Evolutionary conservation across 2,888 invertebrate species (phyloP).

Genomic region (Diadromus collaris): DNA sequence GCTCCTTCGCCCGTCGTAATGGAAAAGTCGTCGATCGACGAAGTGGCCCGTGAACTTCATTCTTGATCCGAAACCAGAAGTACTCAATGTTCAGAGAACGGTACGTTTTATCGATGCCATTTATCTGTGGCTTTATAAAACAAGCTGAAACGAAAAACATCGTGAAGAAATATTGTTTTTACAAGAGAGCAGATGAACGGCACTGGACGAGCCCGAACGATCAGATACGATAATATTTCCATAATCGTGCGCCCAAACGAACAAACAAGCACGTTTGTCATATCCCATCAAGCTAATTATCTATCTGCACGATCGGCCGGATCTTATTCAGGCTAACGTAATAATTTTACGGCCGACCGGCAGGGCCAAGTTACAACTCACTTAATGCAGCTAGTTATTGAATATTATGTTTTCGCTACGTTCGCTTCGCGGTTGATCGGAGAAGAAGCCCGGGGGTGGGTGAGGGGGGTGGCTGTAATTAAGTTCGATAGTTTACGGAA

Average conservation of each 20-base stretch:
- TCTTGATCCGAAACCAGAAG: slow-evolving; percentile 16
- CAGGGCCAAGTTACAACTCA: slow-evolving; percentile 26
- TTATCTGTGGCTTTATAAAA: slow-evolving; percentile 7
- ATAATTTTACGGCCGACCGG: slow-evolving; percentile 13
- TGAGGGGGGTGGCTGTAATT: slow-evolving; percentile 1
- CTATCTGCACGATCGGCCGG: background rate
- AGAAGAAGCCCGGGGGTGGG: background rate
- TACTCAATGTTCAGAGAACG: slow-evolving; percentile 17
- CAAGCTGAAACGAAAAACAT: background rate
- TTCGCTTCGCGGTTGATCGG: background rate
- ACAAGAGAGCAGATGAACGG: background rate
- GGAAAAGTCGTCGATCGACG: slow-evolving; percentile 10
- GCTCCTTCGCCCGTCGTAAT: slow-evolving; percentile 1
- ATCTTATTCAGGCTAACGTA: slow-evolving; percentile 14
- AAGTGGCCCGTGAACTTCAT: slow-evolving; percentile 24
- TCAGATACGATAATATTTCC: background rate
- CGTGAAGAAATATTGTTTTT: slow-evolving; percentile 5
- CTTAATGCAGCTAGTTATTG: slow-evolving; percentile 32
- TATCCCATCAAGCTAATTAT: background rate
- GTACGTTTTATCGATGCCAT: slow-evolving; percentile 23
- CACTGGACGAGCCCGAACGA: background rate
- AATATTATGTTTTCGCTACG: slow-evolving; percentile 23
- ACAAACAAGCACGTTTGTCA: background rate
- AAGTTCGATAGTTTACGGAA: slow-evolving; percentile 29
- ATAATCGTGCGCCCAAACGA: background rate